phyloP scores from a whole-genome alignment of 2,797 vertebrate genomes.

The Anguilla obscura region DNA sequence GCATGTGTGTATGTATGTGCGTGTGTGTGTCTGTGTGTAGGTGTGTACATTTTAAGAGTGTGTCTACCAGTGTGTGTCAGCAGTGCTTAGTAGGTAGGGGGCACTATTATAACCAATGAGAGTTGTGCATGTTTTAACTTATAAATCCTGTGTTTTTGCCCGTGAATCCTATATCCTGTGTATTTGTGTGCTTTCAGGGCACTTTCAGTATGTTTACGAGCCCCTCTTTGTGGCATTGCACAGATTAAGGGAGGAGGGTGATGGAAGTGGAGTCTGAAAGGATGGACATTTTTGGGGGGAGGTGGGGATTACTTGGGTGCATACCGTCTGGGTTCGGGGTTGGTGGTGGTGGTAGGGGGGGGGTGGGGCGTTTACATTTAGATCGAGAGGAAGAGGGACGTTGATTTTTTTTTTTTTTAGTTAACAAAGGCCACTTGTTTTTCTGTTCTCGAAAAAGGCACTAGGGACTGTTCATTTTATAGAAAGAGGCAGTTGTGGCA shows the following conservation, averaged over 20 bases:
- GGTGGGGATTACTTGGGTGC: constrained; percentile 25
- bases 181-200: background rate
- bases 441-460: background rate
- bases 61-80: background rate
- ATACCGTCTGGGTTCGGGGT: constrained; percentile 13
- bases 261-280: background rate
- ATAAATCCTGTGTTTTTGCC: background rate
- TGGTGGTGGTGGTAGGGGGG: background rate
- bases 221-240: background rate
- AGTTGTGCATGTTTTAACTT: background rate
- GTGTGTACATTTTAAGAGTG: background rate
- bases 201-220: background rate
- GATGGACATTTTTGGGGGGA: background rate
- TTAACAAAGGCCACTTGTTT: background rate
- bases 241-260: background rate
- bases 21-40: constrained; percentile 18
- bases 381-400: background rate
- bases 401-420: background rate
- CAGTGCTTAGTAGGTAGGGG: background rate
- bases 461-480: background rate
- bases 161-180: background rate
- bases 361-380: background rate
- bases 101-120: background rate
- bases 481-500: background rate
- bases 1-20: background rate